Evolutionary conservation across 2,113 vertebrate species (phyloP).

Genomic region (Patagioenas fasciata): DNA sequence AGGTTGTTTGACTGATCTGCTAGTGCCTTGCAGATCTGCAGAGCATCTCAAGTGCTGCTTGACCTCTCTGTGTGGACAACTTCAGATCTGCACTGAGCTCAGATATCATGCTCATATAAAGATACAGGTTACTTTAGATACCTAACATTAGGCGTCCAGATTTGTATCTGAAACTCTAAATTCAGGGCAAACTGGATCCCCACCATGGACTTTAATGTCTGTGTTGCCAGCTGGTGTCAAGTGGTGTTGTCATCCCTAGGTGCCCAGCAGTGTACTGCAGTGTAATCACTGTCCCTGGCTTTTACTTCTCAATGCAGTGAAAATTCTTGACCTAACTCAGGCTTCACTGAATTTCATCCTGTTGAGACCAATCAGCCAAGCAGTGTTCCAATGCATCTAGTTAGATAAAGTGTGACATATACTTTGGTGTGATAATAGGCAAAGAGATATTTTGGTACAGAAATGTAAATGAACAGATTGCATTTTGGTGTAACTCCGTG

Average conservation of each 20-base stretch:
- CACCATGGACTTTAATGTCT: neutral
- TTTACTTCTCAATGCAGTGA: neutral
- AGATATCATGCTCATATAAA: neutral
- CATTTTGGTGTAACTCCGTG: neutral
- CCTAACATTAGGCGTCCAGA: neutral
- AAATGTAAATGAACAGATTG: neutral
- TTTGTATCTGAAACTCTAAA: neutral
- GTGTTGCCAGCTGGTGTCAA: neutral
- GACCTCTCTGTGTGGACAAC: neutral
- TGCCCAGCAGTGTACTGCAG: neutral
- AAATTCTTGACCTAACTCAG: neutral
- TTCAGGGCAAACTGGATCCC: neutral
- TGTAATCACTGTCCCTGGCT: neutral
- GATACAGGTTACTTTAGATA: neutral
- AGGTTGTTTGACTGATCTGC: neutral
- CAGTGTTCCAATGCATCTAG: neutral
- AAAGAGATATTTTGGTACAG: neutral
- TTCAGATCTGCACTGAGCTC: neutral
- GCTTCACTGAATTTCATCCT: neutral
- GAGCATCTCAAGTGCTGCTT: neutral
- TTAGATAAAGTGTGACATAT: neutral
- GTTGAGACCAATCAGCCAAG: neutral
- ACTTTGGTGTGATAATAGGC: neutral
- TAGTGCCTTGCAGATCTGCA: neutral
- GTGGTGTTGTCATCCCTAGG: neutral